Base-by-base conservation (phyloP, 2,113 vertebrate species). In the Guaruba guarouba region DNA sequence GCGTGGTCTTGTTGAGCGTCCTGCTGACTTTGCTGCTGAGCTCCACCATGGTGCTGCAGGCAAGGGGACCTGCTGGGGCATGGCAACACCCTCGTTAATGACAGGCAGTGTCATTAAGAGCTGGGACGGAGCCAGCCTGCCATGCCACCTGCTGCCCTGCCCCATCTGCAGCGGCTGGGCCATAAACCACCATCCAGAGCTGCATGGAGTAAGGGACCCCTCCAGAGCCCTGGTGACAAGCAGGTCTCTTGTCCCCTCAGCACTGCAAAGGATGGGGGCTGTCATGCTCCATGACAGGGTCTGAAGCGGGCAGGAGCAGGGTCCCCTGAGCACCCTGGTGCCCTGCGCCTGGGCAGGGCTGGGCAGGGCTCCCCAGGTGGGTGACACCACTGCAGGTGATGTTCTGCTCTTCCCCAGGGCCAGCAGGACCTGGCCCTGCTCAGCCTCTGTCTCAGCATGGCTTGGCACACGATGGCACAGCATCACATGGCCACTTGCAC, bases 1-100 rank as follows among this genome's bases (percentile, higher is more conserved):
- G 98, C 1, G 97, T 98, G 80, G 98, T 99, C 98, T 98, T 98
- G 95, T 99, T 98, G 94, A 99, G 97, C 5, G 97, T 98, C 91
- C 88, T 96, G 95, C 96, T 97, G 96, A 99, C 96, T 74, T 98
- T 96, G 68, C 90, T 7, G 25, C 90, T 98, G 95, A 98, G 97
- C 71, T 98, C 93, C 54, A 98, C 93, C 99, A 99, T 99, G 95
- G 93, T 41, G 89, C 83, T 78, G 66, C 66, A 70, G 49, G 88
- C 82, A 67, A 82, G 67, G 76, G 37, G 68, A 88, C 81, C 94
- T 96, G 61, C 15, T 5, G 2, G 16, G 18, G 33, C 43, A 57
- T 22, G 6, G 54, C 64, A 79, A 92, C 74, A 54, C 59, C 78
- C 88, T 92, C 2, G 0, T 94, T 94, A 81, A 90, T 17, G 20